Base-by-base conservation (phyloP, 2,888 invertebrate genomes). In the Xanthorhoe designata region DNA sequence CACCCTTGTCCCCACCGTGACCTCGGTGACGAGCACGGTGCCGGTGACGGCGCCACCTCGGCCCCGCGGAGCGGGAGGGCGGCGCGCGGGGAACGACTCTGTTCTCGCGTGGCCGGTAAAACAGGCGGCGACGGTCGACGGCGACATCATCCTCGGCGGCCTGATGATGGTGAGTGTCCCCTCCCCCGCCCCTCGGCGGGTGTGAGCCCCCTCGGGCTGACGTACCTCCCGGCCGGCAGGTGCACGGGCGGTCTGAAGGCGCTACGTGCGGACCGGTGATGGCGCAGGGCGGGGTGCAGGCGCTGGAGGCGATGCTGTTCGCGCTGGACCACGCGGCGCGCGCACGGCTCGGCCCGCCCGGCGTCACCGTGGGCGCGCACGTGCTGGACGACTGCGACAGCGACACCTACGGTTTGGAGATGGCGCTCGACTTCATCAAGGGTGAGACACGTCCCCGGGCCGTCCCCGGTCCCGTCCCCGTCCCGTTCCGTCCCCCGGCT, bases 331-430 rank as follows among this genome's bases (percentile, higher is more conserved):
- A 94, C 72, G 95, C 96, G 59, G 96, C 96, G 80, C 90, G 94
- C 79, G 88, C 94, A 73, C 83, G 88, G 35, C 89, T 95, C 70
- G 90, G 96, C 72, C 95, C 97, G 32, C 96, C 96, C 0, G 96
- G 96, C 52, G 96, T 98, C 59, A 94, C 94, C 24, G 91, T 98
- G 56, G 98, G 98, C 15, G 97, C 97, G 0, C 96, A 97, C 80
- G 96, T 98, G 69, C 95, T 98, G 54, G 98, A 98, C 85, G 98
- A 98, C 90, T 98, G 98, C 86, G 98, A 98, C 90, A 96, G 97
- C 89, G 98, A 98, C 86, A 98, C 98, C 6, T 97, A 98, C 81
- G 98, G 98, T 0, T 94, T 98, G 59, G 98, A 98, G 88, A 98
- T 98, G 96, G 97, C 98, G 0, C 97, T 98, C 52, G 98, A 98